These are phyloP conservation scores for Dolichomitus sp. DNA, from an alignment of 2,888 invertebrate species.

Conservation along the genomic window DNA sequence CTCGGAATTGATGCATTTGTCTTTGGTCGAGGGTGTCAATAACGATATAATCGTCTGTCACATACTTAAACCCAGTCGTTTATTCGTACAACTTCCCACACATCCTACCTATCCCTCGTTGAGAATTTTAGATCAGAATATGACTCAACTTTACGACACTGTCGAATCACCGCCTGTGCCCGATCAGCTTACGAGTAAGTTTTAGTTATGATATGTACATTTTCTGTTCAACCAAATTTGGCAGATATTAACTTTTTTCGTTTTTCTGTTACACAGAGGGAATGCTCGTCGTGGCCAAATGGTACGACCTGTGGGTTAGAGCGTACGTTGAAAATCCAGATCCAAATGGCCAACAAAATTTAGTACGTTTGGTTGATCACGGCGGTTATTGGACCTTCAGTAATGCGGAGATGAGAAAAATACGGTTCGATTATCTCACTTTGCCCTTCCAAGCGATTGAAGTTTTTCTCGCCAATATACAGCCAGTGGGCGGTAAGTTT, in stretches of 20 bases:
- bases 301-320: constrained; percentile 92
- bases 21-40: constrained; percentile 96
- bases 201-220: background rate
- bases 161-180: constrained; percentile 94
- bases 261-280: constrained; percentile 88
- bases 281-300: constrained; percentile 95
- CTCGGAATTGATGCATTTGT: constrained; percentile 88
- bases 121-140: constrained; percentile 92
- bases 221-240: constrained; percentile 6
- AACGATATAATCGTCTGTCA: constrained; percentile 97
- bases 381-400: constrained; percentile 96
- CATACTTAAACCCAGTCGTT: constrained; percentile 94
- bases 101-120: constrained; percentile 97
- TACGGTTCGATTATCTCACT: constrained; percentile 96
- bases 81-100: constrained; percentile 98
- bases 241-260: background rate
- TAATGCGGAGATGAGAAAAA: constrained; percentile 94
- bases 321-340: constrained; percentile 86
- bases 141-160: constrained; percentile 94
- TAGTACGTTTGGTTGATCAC: constrained; percentile 97
- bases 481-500: constrained; percentile 91
- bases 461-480: constrained; percentile 96
- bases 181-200: constrained; percentile 92
- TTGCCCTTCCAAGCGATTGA: constrained; percentile 99
- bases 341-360: constrained; percentile 90